Base-by-base conservation (phyloP, 2,113 vertebrate species). In the Dipodomys merriami region DNA sequence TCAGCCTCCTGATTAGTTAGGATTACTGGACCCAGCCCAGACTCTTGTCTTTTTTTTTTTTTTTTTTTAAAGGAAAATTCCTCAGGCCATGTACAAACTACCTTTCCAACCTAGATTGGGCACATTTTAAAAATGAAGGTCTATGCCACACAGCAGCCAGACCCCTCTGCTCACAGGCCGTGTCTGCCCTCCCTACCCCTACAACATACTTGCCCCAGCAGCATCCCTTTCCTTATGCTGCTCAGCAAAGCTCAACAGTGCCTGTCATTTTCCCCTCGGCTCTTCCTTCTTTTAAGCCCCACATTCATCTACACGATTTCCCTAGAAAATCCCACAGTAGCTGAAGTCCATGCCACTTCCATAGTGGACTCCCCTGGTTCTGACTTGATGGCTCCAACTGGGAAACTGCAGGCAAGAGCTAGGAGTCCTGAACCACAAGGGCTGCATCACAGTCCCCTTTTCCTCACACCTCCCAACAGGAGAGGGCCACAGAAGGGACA, bases 301-400 rank as follows among this genome's bases (percentile, higher is more conserved):
- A 53, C 27, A 15, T 30, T 33, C 60, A 10, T n/a, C 39, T 39
- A 19, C 10, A 27, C 2, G 25, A 46, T 65, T 81, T 16, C 6
- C 1, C 49, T 22, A 22, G 44, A 23, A 29, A 35, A 11, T 18
- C 44, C 33, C 27, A 19, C 5, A 1, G 35, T 20, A 30, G 53
- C 20, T 67, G 3, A 68, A 12, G n/a, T 22, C 20, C 27, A 39
- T 10, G 39, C 29, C 60, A 83, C 46, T 71, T 39, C 7, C 0
- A 67, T 6, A 4, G 27, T 16, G 30, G 39, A 77, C 18, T 62
- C 6, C 57, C 18, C 13, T 29, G 67, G 60, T 9, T 2, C 5
- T 11, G n/a, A 7, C 57, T 33, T 33, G 64, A 79, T 18, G 1
- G 0, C 18, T 33, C 7, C 0, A 74, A 39, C n/a, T 0, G 29